Evolutionary conservation across 2,113 vertebrate genomes (phyloP).

Genomic region (Pitta sordida): DNA sequence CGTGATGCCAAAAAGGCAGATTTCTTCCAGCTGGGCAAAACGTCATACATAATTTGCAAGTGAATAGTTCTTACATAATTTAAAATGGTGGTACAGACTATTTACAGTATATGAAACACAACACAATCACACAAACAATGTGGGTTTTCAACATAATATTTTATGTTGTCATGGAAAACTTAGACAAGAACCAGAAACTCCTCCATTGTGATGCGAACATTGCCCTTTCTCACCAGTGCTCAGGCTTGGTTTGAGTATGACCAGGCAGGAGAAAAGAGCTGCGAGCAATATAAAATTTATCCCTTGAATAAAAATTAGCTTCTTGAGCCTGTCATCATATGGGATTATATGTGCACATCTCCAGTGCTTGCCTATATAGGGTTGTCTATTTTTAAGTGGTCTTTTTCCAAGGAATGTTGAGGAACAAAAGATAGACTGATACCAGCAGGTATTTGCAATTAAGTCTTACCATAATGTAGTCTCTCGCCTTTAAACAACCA

Average conservation of each 20-base stretch:
- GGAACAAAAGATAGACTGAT: neutral
- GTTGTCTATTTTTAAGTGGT: neutral
- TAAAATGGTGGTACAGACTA: neutral
- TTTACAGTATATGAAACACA: neutral
- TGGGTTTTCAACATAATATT: neutral
- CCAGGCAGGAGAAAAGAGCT: neutral
- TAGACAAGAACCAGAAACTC: neutral
- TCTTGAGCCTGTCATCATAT: neutral
- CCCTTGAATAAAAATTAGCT: neutral
- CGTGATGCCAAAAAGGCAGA: neutral
- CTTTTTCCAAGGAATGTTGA: neutral
- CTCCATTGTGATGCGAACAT: accelerated
- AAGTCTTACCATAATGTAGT: neutral
- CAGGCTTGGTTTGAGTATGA: neutral
- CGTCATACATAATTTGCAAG: neutral
- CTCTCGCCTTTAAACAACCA: neutral
- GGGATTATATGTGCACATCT: neutral
- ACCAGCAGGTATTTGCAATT: neutral
- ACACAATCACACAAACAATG: neutral
- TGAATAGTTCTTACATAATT: neutral
- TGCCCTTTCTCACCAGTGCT: neutral
- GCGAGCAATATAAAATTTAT: neutral
- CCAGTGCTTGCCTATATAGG: neutral
- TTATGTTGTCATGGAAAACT: neutral
- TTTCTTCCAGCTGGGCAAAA: neutral